phyloP scores from a whole-genome alignment of 1,140 invertebrate genomes.

The Brachionus asplanchnoidis region DNA sequence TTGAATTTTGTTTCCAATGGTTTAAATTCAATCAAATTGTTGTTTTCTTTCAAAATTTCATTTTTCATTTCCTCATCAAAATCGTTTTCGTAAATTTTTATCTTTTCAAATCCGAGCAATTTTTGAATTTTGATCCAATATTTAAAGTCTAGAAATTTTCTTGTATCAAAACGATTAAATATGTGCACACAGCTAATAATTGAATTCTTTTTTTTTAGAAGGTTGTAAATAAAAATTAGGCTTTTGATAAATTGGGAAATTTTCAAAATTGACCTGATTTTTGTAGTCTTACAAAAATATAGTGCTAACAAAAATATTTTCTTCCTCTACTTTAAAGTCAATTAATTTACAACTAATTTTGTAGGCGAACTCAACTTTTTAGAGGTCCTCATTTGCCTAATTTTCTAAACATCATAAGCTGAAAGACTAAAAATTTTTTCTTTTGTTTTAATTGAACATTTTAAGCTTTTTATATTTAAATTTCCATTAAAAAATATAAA shows the following conservation, averaged over 20 bases:
- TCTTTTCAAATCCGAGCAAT: no score
- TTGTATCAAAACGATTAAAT: no score
- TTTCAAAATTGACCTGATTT: not conserved
- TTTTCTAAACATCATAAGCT: no score
- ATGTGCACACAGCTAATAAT: not conserved
- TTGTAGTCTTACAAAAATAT: not conserved
- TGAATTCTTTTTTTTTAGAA: not conserved
- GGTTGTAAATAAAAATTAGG: not conserved
- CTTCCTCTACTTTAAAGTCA: not conserved
- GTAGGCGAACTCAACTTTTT: not conserved
- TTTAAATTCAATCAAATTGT: no score
- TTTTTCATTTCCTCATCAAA: no score
- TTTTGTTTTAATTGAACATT: not conserved
- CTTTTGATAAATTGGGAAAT: not conserved
- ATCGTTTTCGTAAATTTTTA: no score
- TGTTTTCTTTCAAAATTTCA: no score
- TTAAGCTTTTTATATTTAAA: not conserved
- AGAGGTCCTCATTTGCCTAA: no score
- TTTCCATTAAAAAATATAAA: not conserved
- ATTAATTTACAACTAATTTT: not conserved
- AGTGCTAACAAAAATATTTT: not conserved
- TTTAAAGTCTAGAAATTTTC: no score
- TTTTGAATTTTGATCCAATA: no score
- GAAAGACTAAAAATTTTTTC: not conserved
- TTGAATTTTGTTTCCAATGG: not conserved